Base-by-base conservation (phyloP, 2,888 invertebrate species). In the Lypha dubia region DNA sequence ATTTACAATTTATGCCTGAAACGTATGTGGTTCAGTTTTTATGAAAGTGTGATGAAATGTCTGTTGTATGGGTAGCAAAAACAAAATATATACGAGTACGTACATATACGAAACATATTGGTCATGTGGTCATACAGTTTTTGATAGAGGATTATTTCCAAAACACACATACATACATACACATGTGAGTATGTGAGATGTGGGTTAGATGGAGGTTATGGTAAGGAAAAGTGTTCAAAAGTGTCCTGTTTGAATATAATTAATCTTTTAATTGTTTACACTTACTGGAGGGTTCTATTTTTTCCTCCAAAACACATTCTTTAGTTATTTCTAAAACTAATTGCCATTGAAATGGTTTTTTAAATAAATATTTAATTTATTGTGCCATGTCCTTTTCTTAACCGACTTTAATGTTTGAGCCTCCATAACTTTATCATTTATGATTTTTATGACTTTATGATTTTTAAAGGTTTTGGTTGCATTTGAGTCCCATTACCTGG, bases 261-360 rank as follows among this genome's bases (percentile, higher is more conserved):
- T 91, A 90, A 90, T 90, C 90, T 90, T 77, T 58, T 65, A 67
- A 79, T 71, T 63, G 77, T 58, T 67, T 60, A 46, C 68, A 51
- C 51, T 70, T 32, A 46, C 32, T 75, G 56, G 32, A 22, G n/a
- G n/a, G n/a, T n/a, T n/a, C 49, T 24, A 38, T 24, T 15, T 22
- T n/a, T n/a, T n/a, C n/a, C n/a, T n/a, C 32, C 62, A 70, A 24
- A 38, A 68, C 41, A 63, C 88, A 86, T 88, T 79, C 88, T 88
- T 89, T 89, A 89, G 89, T 89, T 89, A 90, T 89, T 89, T 89
- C 88, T 89, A 88, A 88, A 89, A 88, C 88, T 90, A 90, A 90
- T 90, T 90, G 88, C 87, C 90, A 88, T 88, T 7, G 20, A 49
- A 0, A 15, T 24, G 5, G 9, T 13, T 11, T 53, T 53, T 4